Base-by-base conservation (phyloP, 2,113 vertebrate species). In the Strix aluco region DNA sequence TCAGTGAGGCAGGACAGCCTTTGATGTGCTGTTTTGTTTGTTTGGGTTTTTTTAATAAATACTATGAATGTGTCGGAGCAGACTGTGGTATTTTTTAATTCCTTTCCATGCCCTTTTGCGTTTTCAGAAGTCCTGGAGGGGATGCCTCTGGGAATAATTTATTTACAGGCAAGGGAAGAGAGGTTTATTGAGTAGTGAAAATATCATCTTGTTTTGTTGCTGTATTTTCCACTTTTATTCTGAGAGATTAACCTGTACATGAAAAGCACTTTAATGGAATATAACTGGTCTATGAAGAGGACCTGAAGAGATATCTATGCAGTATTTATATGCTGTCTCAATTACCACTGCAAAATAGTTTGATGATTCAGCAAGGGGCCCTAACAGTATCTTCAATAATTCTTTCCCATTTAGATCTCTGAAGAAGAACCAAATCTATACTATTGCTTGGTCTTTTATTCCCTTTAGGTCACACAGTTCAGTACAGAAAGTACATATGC, bases 321-420 rank as follows among this genome's bases (percentile, higher is more conserved):
- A 95, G 95, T 96, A 96, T 97, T 97, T 97, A 94, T 95, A 92
- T 44, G 57, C 82, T 94, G 93, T 91, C 88, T 96, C 96, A 90
- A 94, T 97, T 96, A 97, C 92, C 57, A 81, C 92, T 88, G 89
- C 91, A 94, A 90, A 90, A 92, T 42, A 89, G 73, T 97, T 79
- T 95, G 96, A 93, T 97, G 95, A 96, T 96, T 98, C 97, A 97
- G 96, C 92, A 92, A 92, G 79, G 59, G 67, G 38, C 49, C 42
- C 44, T 81, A 89, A 84, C 75, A 79, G 51, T 86, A 65, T 83
- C 94, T 94, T 86, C 90, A 92, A 80, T 95, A 96, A 96, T 93
- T 97, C 91, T 80, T 92, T 90, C 83, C 91, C 13, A 1, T 91
- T 93, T 94, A 95, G 73, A 81, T 83, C 74, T 92, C 89, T 77